These are phyloP conservation scores for Scaptomyza graminum DNA, from an alignment of 1,140 invertebrate genomes.

Conservation along the genomic window DNA sequence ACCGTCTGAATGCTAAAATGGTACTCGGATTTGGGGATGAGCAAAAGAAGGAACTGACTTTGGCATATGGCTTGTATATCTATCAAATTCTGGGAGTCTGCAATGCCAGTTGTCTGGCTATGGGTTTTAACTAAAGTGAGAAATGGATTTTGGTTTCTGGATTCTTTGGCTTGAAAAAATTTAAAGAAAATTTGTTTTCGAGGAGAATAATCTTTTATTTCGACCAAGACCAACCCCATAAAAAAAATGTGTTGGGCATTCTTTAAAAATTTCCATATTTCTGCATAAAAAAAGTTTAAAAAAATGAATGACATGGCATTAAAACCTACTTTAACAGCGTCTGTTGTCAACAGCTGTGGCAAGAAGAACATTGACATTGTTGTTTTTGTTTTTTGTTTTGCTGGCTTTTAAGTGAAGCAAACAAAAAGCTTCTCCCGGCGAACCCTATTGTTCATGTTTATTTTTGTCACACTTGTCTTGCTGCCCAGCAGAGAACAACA, in stretches of 20 bases:
- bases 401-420: conserved; percentile 2
- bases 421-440: conserved; percentile 7
- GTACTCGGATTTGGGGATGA: conserved; percentile 6
- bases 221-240: no score
- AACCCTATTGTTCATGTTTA: conserved; percentile 33
- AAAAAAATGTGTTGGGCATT: not conserved
- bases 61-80: conserved; percentile 45
- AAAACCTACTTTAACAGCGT: conserved; percentile 11
- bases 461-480: conserved; percentile 41
- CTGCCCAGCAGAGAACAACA: not conserved
- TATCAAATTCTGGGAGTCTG: conserved; percentile 29
- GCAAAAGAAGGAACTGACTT: conserved; percentile 18
- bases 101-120: not conserved
- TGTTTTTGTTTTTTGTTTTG: not conserved
- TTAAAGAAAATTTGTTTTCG: conserved; percentile 1
- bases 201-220: not conserved
- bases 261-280: conserved; percentile 36
- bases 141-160: not conserved
- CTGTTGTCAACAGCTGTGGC: conserved; percentile 35
- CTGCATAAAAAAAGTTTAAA: not conserved
- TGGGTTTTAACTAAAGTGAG: not conserved
- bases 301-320: not conserved
- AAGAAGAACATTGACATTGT: conserved; percentile 5
- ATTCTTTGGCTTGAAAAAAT: not conserved
- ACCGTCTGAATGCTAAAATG: conserved; percentile 19